phyloP scores from a whole-genome alignment of 1,140 invertebrate species.

The Planococcus citri region DNA sequence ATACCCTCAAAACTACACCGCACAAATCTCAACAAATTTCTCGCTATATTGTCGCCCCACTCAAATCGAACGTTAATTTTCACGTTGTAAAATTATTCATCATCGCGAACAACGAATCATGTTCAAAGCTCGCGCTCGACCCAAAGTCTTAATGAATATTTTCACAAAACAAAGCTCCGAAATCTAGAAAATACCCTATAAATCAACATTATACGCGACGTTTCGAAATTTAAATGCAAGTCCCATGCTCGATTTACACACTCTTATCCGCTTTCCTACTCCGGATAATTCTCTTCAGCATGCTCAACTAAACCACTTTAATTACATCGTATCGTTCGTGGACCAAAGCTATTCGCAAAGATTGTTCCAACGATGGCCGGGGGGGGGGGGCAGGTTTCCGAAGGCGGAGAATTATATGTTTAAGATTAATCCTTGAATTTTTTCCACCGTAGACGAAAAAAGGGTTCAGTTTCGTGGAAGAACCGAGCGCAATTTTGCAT shows the following conservation, averaged over 20 bases:
- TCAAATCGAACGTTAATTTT: not conserved
- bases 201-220: not conserved
- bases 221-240: not conserved
- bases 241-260: not conserved
- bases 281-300: not conserved
- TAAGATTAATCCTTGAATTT: no score
- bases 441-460: no score
- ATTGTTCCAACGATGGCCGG: no score
- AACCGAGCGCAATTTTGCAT: no score
- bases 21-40: not conserved
- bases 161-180: not conserved
- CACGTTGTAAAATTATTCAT: not conserved
- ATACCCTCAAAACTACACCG: no score
- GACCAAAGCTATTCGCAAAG: not conserved
- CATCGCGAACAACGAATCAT: not conserved
- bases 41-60: not conserved
- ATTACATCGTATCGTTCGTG: not conserved
- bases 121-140: not conserved
- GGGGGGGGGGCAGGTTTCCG: no score
- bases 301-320: not conserved
- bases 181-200: conserved; percentile 4
- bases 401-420: no score
- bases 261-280: not conserved
- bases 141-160: not conserved
- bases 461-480: no score